Evolutionary conservation across 2,888 invertebrate species (phyloP), one percentile per base, ranked within the genome.

Genomic region (Homarus gammarus): DNA sequence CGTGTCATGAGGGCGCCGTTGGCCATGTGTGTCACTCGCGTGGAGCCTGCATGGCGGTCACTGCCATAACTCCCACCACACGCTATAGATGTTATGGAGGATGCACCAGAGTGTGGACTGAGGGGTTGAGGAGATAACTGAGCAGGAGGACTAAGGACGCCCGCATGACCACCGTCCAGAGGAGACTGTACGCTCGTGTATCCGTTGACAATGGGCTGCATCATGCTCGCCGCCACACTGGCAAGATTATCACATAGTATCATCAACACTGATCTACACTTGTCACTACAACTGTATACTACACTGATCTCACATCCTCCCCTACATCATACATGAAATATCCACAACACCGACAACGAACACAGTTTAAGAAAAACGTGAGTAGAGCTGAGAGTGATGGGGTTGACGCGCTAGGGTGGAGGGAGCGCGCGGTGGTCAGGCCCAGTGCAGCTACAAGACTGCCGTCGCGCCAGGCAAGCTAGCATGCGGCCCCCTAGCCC

Each of bases 131-230:
- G 87, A 31, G 87, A 87, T 38, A 87, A 75, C 81, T 87, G 87
- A 33, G 61, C 36, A 5, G 87, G 87, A 36, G 82, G 73, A 64
- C 75, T 87, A 8, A 87, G 40, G 5, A 81, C 81, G n/a, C 75
- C 73, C 38, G 82, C 82, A 82, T 73, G 82, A 75, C 73, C 82
- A 82, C 87, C 82, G 64, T 82, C 82, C 82, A 87, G 27, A 51
- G 87, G 87, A 75, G 87, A 87, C 73, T 87, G 87, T 44, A 87
- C 82, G 73, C 87, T 82, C 33, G 61, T 82, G 87, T 82, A 87
- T 79, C 87, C 87, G 75, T 75, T 87, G 44, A 82, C 87, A 75
- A 82, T 87, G 82, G 87, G 87, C 87, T 87, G 87, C 87, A 87
- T 87, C 87, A 87, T 87, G 82, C 87, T 87, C 81, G 40, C 68